These are phyloP conservation scores for Caenorhabditis imperialis DNA, from an alignment of 2,888 invertebrate genomes.

Conservation along the genomic window DNA sequence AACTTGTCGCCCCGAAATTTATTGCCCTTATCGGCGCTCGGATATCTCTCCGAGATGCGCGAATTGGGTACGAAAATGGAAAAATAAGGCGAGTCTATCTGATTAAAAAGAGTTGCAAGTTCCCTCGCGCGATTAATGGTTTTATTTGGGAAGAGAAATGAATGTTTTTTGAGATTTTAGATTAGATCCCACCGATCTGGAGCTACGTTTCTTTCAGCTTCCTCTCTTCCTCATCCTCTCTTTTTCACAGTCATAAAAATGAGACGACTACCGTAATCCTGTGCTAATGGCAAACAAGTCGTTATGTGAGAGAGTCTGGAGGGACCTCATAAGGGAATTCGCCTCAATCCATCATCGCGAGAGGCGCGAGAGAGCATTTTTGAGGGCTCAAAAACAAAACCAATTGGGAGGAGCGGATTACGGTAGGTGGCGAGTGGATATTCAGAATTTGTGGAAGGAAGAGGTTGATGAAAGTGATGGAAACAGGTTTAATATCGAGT, in stretches of 20 bases:
- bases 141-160: constrained; percentile 17
- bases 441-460: background rate
- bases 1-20: constrained; percentile 15
- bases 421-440: constrained; percentile 8
- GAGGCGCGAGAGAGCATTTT: constrained; percentile 5
- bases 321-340: constrained; percentile 48
- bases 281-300: constrained; percentile 54
- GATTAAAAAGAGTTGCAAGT: constrained; percentile 21
- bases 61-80: constrained; percentile 2
- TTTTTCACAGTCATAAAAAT: background rate
- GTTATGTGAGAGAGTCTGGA: constrained; percentile 21
- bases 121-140: constrained; percentile 31
- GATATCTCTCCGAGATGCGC: constrained; percentile 16
- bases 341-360: constrained; percentile 38
- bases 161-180: constrained; percentile 3
- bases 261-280: background rate
- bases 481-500: no score
- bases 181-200: background rate
- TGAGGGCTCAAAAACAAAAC: constrained; percentile 19
- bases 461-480: background rate
- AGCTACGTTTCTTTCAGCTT: no score
- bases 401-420: constrained; percentile 26
- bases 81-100: constrained; percentile 23
- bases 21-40: constrained; percentile 12
- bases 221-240: no score